Evolutionary conservation across 2,888 invertebrate species (phyloP), one percentile per base, ranked within the genome.

Genomic region (Clepsis dumicolana): DNA sequence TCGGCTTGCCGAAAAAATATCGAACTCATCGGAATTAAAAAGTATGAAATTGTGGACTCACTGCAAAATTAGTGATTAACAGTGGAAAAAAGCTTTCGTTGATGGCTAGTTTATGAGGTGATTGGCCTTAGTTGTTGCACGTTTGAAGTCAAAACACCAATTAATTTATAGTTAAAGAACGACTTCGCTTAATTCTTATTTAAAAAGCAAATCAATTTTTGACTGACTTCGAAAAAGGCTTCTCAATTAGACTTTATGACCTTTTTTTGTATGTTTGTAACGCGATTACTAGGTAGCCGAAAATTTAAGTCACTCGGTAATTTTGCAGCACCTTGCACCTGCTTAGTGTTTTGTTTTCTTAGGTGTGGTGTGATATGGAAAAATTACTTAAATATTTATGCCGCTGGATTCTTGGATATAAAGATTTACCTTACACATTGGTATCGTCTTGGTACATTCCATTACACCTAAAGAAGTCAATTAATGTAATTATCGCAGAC

Each of bases 21-120:
- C 8, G 16, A 3, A 27, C 16, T 44, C 16, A 44, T 8, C 5
- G 41, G 16, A 48, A 48, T 18, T 48, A 21, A 44, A 44, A 48
- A 12, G 12, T 21, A 10, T 12, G 21, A 48, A 48, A 12, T 48
- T 4, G 21, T 21, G 21, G 21, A 21, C 48, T 48, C 21, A 12
- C 48, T 21, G 48, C 21, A 48, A 48, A 48, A 21, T 48, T 48
- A 12, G 21, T 12, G 48, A 21, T 48, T 48, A 48, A 18, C 48
- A 2, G 21, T 48, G 21, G n/a, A 21, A 48, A 48, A 48, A 41
- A 7, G 14, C 8, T 32, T 32, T 32, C 3, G 3, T n/a, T 35
- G 35, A n/a, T 2, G 12, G 14, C 4, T 4, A 4, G n/a, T 38
- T 38, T 38, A 38, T n/a, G 38, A 38, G 14, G n/a, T 38, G 4